Conservation (phyloP, 2,797 vertebrate species). For the Chromobotia macracanthus region DNA sequence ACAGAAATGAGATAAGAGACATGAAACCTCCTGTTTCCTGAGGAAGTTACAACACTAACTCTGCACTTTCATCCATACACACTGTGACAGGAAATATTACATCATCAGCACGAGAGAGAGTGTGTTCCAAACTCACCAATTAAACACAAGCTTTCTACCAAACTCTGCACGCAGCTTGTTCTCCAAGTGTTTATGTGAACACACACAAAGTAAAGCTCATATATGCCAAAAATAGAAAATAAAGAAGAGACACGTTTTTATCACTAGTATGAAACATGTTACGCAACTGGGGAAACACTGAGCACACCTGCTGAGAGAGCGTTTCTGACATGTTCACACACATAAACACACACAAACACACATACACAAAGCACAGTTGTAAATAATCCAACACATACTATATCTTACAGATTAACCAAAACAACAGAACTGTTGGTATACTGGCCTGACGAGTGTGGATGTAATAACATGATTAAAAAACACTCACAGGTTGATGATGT, state of each 20-base stretch:
- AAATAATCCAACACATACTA: background rate
- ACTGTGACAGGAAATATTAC: background rate
- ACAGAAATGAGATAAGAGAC: background rate
- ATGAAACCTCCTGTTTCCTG: slow-evolving; percentile 15
- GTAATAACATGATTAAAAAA: no score
- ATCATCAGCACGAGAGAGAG: background rate
- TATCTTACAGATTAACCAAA: no score
- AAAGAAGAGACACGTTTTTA: background rate
- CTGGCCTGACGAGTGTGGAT: slow-evolving; percentile 13
- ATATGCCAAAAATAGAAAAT: slow-evolving; percentile 8
- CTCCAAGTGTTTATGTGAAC: background rate
- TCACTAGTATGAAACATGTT: background rate
- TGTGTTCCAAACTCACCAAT: background rate
- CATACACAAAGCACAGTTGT: background rate
- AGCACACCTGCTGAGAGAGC: slow-evolving; percentile 29
- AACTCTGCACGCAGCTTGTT: background rate
- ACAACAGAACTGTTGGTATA: background rate
- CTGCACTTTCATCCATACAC: background rate
- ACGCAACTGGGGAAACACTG: background rate
- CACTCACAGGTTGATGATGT: slow-evolving; percentile 89
- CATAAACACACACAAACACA: background rate
- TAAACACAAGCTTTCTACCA: background rate
- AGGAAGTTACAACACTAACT: background rate
- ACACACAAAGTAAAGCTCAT: background rate
- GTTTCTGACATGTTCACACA: slow-evolving; percentile 3